Conservation (phyloP, 2,113 vertebrate genomes). For the Cyphomyrus discorhynchus region DNA sequence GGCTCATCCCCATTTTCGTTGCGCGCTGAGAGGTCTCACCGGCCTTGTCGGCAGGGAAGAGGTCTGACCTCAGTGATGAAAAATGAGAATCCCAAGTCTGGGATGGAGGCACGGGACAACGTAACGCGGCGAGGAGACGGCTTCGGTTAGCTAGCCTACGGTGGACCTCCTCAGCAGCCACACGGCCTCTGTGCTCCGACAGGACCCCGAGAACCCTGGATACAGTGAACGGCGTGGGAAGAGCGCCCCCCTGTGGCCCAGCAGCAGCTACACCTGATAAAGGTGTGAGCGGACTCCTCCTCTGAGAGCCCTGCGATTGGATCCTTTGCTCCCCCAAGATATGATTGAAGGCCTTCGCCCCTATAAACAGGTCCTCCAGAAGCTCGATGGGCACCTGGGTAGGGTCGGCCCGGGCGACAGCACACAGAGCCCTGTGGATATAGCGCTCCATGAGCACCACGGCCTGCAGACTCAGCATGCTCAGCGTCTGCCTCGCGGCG, state of each 20-base stretch:
- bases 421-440: slow-evolving; percentile 36
- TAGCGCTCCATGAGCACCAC: slow-evolving; percentile 49
- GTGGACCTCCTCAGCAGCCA: slow-evolving; percentile 41
- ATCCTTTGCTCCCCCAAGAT: slow-evolving; percentile 37
- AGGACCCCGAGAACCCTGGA: slow-evolving; percentile 43
- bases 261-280: slow-evolving; percentile 17
- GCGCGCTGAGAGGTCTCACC: neutral
- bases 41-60: neutral
- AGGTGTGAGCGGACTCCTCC: neutral
- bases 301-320: slow-evolving; percentile 26
- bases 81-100: slow-evolving; percentile 20
- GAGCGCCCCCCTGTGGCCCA: neutral
- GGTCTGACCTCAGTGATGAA: neutral
- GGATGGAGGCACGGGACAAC: neutral
- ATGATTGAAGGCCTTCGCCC: slow-evolving; percentile 48
- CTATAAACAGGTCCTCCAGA: slow-evolving; percentile 51
- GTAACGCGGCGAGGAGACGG: slow-evolving; percentile 10
- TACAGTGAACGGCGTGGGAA: slow-evolving; percentile 37
- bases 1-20: neutral
- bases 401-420: slow-evolving; percentile 34
- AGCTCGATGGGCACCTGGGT: slow-evolving; percentile 39
- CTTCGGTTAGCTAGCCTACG: slow-evolving; percentile 40
- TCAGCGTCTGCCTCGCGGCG: slow-evolving; percentile 37
- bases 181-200: slow-evolving; percentile 41
- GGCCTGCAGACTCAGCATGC: slow-evolving; percentile 42